These are phyloP conservation scores for Asarcornis scutulata DNA, from an alignment of 2,113 vertebrate species.

Conservation along the genomic window DNA sequence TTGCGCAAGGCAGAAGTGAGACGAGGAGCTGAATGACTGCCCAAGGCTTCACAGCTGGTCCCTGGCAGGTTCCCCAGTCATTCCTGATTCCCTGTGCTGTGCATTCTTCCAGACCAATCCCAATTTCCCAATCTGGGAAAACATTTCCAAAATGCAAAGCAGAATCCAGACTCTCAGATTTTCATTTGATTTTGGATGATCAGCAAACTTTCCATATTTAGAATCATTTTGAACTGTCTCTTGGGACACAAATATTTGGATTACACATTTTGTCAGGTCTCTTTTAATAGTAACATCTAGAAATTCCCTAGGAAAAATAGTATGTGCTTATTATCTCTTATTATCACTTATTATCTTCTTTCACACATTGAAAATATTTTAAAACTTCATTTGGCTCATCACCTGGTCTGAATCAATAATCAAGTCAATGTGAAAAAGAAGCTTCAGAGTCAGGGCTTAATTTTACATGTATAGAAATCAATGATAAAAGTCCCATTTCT, in stretches of 20 bases:
- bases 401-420: conserved; percentile 63
- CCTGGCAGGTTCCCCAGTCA: background rate
- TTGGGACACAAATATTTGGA: conserved; percentile 67
- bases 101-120: background rate
- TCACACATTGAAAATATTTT: conserved; percentile 49
- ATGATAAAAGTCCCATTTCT: conserved; percentile 3
- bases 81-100: background rate
- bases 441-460: background rate
- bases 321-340: conserved; percentile 50
- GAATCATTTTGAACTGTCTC: conserved; percentile 66
- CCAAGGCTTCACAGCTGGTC: background rate
- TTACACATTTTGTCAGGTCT: conserved; percentile 59
- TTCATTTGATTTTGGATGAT: conserved; percentile 70
- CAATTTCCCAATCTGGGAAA: conserved; percentile 55
- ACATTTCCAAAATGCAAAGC: conserved; percentile 61
- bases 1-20: background rate
- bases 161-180: conserved; percentile 63
- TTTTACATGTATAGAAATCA: background rate
- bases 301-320: conserved; percentile 60
- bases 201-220: conserved; percentile 69
- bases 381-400: conserved; percentile 53
- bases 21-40: background rate
- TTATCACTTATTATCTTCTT: background rate
- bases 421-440: background rate
- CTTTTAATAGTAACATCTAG: conserved; percentile 71